A percentile compares a stretch with the other conserved stretches of the same genome.
These are phyloP conservation scores for Crax fasciolata DNA, from an alignment of 2,797 vertebrate species.

Conservation along the genomic window DNA sequence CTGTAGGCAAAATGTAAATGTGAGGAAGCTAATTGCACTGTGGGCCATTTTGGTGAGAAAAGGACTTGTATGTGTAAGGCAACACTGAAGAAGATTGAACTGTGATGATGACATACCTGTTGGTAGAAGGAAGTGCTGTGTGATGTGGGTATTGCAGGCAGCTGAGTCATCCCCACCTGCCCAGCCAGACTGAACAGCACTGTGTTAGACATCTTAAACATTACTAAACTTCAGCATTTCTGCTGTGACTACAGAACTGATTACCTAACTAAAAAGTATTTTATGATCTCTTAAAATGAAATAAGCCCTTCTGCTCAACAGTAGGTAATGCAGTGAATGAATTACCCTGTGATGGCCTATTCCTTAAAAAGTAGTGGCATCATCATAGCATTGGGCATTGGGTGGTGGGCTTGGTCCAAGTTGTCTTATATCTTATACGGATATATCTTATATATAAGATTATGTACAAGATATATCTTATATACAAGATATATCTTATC, in stretches of 20 bases:
- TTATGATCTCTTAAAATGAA: not conserved
- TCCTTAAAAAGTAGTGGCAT: not conserved
- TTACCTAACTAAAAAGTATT: not conserved
- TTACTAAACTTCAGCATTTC: not conserved
- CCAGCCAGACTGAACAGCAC: not conserved
- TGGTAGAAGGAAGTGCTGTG: not conserved
- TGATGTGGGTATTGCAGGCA: not conserved
- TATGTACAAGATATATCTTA: too few species aligned
- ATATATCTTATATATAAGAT: too few species aligned
- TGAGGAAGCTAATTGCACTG: not conserved
- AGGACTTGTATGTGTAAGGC: not conserved
- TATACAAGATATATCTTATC: too few species aligned
- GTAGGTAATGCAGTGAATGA: not conserved
- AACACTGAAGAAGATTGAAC: not conserved
- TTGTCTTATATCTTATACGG: not conserved
- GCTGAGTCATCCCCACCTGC: not conserved
- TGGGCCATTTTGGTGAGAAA: not conserved
- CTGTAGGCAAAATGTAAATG: not conserved
- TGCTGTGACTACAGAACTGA: not conserved
- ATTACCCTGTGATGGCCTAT: not conserved
- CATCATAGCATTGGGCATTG: not conserved
- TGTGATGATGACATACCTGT: accelerated
- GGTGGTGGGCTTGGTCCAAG: not conserved
- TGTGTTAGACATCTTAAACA: not conserved
- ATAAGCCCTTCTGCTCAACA: not conserved